Evolutionary conservation across 1,140 invertebrate species (phyloP).

Genomic region (Carcinoscorpius rotundicauda): DNA sequence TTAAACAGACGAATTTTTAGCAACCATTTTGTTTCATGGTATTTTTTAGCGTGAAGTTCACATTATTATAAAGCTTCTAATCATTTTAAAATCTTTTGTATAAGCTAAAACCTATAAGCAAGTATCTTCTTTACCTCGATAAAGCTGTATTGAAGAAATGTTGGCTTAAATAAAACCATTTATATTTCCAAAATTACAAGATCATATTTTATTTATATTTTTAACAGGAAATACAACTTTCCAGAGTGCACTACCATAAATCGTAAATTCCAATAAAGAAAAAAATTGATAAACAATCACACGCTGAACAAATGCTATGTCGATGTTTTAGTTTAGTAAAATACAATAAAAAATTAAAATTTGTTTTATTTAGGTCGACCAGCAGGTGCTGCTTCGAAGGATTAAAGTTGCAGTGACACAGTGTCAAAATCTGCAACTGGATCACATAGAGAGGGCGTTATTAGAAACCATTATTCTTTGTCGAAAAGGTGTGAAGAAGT

Average conservation of each 20-base stretch:
- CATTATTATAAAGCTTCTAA: too few species aligned
- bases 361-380: constrained; percentile 11
- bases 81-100: too few species aligned
- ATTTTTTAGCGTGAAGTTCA: too few species aligned
- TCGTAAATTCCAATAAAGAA: constrained; percentile 13
- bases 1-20: too few species aligned
- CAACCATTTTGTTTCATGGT: too few species aligned
- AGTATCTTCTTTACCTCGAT: neutral
- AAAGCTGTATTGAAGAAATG: constrained; percentile 33
- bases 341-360: constrained; percentile 16
- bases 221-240: too few species aligned
- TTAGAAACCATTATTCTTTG: constrained; percentile 50
- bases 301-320: constrained; percentile 19
- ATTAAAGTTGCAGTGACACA: constrained; percentile 26
- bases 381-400: constrained; percentile 22
- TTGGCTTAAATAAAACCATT: constrained; percentile 24
- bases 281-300: constrained; percentile 12
- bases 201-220: too few species aligned
- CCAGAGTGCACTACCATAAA: constrained; percentile 1
- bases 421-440: constrained; percentile 38
- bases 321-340: constrained; percentile 22
- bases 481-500: constrained; percentile 39
- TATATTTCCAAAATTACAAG: too few species aligned
- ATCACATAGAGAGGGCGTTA: constrained; percentile 44
- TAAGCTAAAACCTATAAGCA: too few species aligned